A percentile compares a stretch with the other conserved stretches of the same genome.
Evolutionary conservation across 2,113 vertebrate genomes (phyloP).

Genomic region (Chloropsis cyanopogon): DNA sequence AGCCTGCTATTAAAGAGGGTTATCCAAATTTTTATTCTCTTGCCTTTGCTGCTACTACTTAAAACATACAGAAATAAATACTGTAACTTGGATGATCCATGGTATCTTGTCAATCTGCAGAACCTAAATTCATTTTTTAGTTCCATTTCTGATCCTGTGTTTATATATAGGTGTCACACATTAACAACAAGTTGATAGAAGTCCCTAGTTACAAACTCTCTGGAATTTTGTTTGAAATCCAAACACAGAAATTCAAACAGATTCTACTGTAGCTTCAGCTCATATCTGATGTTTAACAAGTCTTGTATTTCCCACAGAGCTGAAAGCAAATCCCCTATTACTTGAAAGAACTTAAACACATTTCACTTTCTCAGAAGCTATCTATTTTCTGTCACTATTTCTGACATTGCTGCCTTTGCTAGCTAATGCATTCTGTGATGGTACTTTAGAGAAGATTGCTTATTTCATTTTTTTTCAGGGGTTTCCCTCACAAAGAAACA

Average conservation of each 20-base stretch:
- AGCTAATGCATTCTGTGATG: background rate
- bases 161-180: background rate
- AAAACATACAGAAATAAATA: background rate
- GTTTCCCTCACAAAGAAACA: background rate
- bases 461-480: background rate
- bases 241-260: background rate
- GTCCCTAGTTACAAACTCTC: background rate
- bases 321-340: background rate
- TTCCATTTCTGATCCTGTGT: background rate
- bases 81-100: background rate
- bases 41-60: background rate
- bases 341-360: background rate
- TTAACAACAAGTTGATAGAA: background rate
- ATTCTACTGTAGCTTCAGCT: background rate
- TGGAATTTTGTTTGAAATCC: background rate
- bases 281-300: background rate
- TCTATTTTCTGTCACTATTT: background rate
- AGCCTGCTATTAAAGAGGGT: background rate
- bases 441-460: background rate
- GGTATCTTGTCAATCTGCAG: background rate
- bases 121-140: background rate
- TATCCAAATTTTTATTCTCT: background rate
- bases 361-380: background rate
- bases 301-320: background rate
- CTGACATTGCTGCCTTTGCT: background rate